Evolutionary conservation across 2,113 vertebrate species (phyloP).

Genomic region (Malaclemys terrapin): DNA sequence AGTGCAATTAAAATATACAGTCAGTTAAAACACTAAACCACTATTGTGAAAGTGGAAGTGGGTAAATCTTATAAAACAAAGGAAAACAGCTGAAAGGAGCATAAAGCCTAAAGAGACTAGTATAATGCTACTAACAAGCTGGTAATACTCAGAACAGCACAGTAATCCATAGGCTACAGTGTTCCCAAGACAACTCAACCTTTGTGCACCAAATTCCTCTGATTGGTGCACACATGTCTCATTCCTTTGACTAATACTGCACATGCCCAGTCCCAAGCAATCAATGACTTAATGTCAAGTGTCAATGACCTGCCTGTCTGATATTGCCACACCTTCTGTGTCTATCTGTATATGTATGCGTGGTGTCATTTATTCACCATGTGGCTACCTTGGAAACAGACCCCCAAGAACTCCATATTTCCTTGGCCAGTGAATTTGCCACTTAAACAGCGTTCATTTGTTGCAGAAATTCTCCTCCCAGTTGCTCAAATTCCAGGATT

Average conservation of each 20-base stretch:
- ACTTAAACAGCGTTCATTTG: neutral
- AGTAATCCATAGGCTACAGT: neutral
- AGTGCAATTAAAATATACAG: neutral
- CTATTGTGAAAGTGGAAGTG: neutral
- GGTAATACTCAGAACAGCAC: neutral
- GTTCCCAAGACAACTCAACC: neutral
- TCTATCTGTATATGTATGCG: constrained; percentile 3
- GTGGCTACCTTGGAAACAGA: neutral
- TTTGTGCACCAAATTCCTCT: neutral
- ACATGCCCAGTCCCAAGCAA: accelerated
- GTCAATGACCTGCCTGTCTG: neutral
- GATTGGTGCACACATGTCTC: neutral
- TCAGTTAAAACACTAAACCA: constrained; percentile 3
- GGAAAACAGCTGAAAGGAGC: constrained; percentile 16
- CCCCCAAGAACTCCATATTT: neutral
- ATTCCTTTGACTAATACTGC: neutral
- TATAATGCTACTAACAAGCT: neutral
- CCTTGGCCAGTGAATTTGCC: neutral
- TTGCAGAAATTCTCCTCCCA: neutral
- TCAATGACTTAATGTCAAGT: accelerated
- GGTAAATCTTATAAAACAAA: neutral
- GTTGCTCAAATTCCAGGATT: neutral
- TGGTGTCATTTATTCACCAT: accelerated
- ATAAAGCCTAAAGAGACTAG: constrained; percentile 34
- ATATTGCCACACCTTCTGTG: neutral